Evolutionary conservation across 2,113 vertebrate genomes (phyloP), one percentile per base, ranked within the genome.

Genomic region (Manacus vitellinus): DNA sequence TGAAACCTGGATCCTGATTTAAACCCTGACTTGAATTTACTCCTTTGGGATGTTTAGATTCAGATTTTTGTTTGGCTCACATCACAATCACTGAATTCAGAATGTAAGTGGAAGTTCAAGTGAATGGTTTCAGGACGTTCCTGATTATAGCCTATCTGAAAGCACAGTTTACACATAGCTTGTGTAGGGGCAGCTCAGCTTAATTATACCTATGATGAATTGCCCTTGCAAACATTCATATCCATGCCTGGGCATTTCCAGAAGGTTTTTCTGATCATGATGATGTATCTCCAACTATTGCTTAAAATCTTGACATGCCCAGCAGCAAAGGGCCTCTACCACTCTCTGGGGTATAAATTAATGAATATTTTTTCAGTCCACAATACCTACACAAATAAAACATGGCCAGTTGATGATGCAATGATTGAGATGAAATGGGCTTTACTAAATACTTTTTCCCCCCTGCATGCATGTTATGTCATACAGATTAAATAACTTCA

Each of bases 1-100:
- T 52, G 79, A 97, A 97, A 97, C 97, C 95, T 94, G 95, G 93
- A 95, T 94, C 84, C 90, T 65, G 82, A 95, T 96, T 97, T 94
- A 94, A 95, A 95, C 51, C 85, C 70, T 21, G 59, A 92, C 86
- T 90, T 90, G 82, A 87, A 84, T 96, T 90, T 85, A 94, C 82
- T 96, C 85, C 73, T 92, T 92, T 77, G 72, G 80, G 92, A 91
- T 93, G 71, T 85, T 93, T 37, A 89, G 87, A 74, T 89, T 84
- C 72, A 73, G 77, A 73, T 78, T 88, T 95, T 97, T 68, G 74
- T 78, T 92, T 85, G 87, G 61, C 52, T 95, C n/a, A 65, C 33
- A 52, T 19, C 3, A 5, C 30, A 91, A 77, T 90, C 91, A 91
- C 86, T 89, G 91, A 85, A 92, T 96, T 92, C 81, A 92, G 55